A percentile compares a stretch with the other conserved stretches of the same genome.
phyloP scores from a whole-genome alignment of 2,888 invertebrate species.

The Nebria brevicollis region DNA sequence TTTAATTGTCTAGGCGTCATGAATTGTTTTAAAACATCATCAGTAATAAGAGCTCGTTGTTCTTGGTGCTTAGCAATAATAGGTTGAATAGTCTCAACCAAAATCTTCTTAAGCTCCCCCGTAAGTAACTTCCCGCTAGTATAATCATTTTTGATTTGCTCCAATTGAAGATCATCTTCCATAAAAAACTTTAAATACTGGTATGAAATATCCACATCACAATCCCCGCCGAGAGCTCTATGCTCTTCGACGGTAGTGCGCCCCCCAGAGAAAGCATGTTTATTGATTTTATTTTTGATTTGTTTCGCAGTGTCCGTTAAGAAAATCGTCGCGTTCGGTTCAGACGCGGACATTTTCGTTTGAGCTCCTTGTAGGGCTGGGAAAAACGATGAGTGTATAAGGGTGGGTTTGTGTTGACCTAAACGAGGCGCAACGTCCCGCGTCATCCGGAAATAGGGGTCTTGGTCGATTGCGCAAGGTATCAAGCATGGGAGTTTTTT shows the following conservation, averaged over 20 bases:
- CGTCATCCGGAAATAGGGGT: constrained; percentile 99
- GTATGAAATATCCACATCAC: constrained; percentile 94
- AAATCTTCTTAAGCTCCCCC: constrained; percentile 92
- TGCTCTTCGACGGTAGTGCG: constrained; percentile 94
- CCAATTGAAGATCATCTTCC: constrained; percentile 89
- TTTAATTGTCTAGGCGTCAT: constrained; percentile 85
- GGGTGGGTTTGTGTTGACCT: constrained; percentile 86
- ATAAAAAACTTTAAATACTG: constrained; percentile 95
- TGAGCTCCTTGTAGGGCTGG: constrained; percentile 96
- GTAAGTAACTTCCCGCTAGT: constrained; percentile 89
- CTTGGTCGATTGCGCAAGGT: constrained; percentile 99
- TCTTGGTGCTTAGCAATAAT: constrained; percentile 86
- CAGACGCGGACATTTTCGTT: constrained; percentile 98
- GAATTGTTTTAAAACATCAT: constrained; percentile 83
- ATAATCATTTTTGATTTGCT: constrained; percentile 76
- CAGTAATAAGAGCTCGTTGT: constrained; percentile 80
- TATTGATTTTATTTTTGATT: constrained; percentile 95
- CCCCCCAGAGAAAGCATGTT: constrained; percentile 98
- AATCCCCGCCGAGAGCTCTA: constrained; percentile 89
- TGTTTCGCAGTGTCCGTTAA: constrained; percentile 95
- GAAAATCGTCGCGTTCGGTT: constrained; percentile 91
- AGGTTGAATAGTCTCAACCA: constrained; percentile 83
- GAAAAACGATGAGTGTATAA: constrained; percentile 70
- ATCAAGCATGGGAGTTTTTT: constrained; percentile 86
- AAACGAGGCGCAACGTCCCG: constrained; percentile 96